These are phyloP conservation scores for Anaspis maculata DNA, from an alignment of 2,888 invertebrate species.

Conservation along the genomic window DNA sequence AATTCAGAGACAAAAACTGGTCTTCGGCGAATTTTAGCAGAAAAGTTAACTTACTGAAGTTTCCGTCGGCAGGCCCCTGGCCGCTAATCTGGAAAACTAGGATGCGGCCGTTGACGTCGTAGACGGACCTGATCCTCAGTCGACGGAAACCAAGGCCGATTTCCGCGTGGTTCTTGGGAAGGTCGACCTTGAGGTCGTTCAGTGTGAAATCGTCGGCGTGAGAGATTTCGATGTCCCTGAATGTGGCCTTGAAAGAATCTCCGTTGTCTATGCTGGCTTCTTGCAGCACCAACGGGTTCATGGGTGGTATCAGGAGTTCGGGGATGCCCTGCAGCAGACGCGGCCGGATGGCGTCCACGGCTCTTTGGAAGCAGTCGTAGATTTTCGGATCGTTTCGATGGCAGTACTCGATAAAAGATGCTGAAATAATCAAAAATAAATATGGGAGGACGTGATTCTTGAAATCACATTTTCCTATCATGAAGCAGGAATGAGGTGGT, in stretches of 20 bases:
- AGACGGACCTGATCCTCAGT: constrained; percentile 52
- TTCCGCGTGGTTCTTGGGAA: constrained; percentile 41
- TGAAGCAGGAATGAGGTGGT: too few species aligned
- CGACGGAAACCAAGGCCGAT: constrained; percentile 53
- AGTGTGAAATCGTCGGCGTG: constrained; percentile 56
- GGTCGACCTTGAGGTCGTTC: constrained; percentile 42
- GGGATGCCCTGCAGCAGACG: constrained; percentile 53
- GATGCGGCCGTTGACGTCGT: constrained; percentile 56
- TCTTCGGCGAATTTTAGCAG: too few species aligned
- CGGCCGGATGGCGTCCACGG: constrained; percentile 50
- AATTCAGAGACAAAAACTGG: constrained; percentile 1
- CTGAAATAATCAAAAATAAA: too few species aligned
- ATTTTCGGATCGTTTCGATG: constrained; percentile 53
- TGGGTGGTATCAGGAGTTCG: constrained; percentile 55
- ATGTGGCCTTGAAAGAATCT: constrained; percentile 20
- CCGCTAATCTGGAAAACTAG: constrained; percentile 62
- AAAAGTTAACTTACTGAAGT: constrained; percentile 58
- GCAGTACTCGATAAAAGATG: constrained; percentile 56
- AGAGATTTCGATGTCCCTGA: constrained; percentile 25
- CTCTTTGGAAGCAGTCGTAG: constrained; percentile 50
- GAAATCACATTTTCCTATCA: too few species aligned
- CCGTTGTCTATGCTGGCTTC: constrained; percentile 56
- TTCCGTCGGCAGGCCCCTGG: constrained; percentile 54
- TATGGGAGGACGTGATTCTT: too few species aligned
- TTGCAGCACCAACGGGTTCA: constrained; percentile 60